Evolutionary conservation across 2,888 invertebrate genomes (phyloP).

Genomic region (Rotaria macrura): DNA sequence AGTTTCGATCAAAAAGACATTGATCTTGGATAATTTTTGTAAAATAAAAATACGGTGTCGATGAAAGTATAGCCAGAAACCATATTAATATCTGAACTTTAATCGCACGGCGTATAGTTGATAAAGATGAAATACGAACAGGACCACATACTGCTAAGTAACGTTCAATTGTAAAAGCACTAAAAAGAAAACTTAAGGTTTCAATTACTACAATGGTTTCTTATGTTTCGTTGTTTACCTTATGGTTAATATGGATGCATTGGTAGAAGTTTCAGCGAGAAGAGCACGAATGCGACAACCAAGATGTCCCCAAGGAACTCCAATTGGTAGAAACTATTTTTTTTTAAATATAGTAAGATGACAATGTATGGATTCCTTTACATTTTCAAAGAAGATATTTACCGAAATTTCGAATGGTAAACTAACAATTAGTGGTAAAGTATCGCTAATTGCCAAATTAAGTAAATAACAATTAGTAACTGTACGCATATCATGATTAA

Average conservation of each 20-base stretch:
- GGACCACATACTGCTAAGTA: not conserved
- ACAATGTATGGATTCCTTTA: too few relatives aligned
- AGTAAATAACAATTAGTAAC: slow-evolving; percentile 8
- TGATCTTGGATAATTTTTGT: not conserved
- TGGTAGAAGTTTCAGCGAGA: not conserved
- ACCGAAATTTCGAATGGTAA: slow-evolving; percentile 15
- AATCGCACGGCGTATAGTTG: not conserved
- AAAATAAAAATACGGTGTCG: not conserved
- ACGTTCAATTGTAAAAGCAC: slow-evolving; percentile 9
- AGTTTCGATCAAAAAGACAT: not conserved
- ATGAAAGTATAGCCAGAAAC: not conserved
- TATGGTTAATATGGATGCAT: not conserved
- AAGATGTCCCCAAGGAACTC: not conserved
- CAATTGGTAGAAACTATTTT: not conserved
- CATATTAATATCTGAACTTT: not conserved
- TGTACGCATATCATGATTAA: not conserved
- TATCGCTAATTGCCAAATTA: not conserved
- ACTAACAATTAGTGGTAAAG: not conserved
- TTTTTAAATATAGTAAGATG: too few relatives aligned
- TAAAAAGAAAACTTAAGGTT: not conserved
- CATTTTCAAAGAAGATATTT: not conserved
- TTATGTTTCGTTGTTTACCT: not conserved
- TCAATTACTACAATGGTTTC: too few relatives aligned
- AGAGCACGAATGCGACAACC: not conserved
- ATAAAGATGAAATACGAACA: not conserved